Evolutionary conservation across 2,888 invertebrate genomes (phyloP).

Genomic region (Torymus aiolomorphi): DNA sequence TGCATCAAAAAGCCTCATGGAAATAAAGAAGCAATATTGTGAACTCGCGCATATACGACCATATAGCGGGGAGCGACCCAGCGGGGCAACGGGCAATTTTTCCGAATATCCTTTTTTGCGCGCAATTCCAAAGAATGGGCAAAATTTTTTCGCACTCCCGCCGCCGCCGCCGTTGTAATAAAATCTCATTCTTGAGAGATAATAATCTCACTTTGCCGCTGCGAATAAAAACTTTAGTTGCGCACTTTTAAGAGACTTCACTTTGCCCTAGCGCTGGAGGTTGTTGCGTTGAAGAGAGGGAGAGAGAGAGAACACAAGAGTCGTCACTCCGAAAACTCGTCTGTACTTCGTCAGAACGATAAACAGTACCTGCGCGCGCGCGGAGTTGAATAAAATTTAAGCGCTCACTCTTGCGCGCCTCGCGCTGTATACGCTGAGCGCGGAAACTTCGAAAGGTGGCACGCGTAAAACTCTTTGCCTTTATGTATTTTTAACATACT

Average conservation of each 20-base stretch:
- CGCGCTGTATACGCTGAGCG: too few species aligned
- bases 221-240: conserved; percentile 48
- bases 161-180: conserved; percentile 9
- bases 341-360: conserved; percentile 35
- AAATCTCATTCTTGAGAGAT: conserved; percentile 52
- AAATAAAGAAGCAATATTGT: too few species aligned
- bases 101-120: neutral
- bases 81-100: neutral
- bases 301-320: conserved; percentile 1
- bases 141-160: conserved; percentile 30
- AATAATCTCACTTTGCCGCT: conserved; percentile 46
- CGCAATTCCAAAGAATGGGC: conserved; percentile 31
- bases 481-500: neutral
- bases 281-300: too few species aligned
- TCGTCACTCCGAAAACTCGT: conserved; percentile 40
- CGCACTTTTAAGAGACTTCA: conserved; percentile 40
- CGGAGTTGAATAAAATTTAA: conserved; percentile 34
- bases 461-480: neutral
- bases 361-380: conserved; percentile 20
- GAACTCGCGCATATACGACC: too few species aligned
- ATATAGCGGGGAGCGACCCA: too few species aligned
- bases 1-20: too few species aligned
- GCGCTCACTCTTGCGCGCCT: neutral
- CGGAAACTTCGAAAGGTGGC: too few species aligned
- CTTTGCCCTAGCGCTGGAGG: neutral